phyloP scores from a whole-genome alignment of 2,797 vertebrate species.

The Pterois miles region DNA sequence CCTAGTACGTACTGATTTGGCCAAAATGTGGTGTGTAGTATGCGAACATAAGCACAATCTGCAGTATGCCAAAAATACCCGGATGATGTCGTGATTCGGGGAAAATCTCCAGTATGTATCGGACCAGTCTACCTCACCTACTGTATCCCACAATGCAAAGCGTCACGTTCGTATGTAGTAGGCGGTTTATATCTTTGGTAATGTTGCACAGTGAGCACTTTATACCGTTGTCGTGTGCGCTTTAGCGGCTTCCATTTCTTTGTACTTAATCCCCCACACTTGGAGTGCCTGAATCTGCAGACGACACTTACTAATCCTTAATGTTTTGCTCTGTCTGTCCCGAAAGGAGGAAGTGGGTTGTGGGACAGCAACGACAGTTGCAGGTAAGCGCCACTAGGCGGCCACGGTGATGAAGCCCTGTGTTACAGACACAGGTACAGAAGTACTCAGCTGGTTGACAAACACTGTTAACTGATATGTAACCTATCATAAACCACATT shows the following conservation, averaged over 20 bases:
- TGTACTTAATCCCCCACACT: rapidly evolving
- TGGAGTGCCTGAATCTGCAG: rapidly evolving
- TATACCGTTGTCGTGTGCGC: neutral
- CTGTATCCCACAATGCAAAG: no score
- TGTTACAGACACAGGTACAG: neutral
- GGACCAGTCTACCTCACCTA: no score
- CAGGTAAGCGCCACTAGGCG: conserved; percentile 9
- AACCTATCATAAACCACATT: no score
- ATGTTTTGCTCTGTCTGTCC: neutral
- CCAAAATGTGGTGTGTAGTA: no score
- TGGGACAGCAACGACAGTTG: neutral
- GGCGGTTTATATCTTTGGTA: no score
- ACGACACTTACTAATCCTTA: neutral
- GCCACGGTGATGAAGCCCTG: neutral
- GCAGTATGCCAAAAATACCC: no score
- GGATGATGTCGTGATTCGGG: no score
- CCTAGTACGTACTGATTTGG: no score
- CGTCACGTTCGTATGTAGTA: no score
- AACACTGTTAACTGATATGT: no score
- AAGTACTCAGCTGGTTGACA: neutral
- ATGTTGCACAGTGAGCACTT: rapidly evolving
- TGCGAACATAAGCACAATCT: no score
- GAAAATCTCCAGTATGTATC: no score
- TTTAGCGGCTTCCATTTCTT: neutral
- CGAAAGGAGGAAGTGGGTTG: neutral